Conservation (phyloP, 2,797 vertebrate genomes). For the Lophotriccus pileatus region DNA sequence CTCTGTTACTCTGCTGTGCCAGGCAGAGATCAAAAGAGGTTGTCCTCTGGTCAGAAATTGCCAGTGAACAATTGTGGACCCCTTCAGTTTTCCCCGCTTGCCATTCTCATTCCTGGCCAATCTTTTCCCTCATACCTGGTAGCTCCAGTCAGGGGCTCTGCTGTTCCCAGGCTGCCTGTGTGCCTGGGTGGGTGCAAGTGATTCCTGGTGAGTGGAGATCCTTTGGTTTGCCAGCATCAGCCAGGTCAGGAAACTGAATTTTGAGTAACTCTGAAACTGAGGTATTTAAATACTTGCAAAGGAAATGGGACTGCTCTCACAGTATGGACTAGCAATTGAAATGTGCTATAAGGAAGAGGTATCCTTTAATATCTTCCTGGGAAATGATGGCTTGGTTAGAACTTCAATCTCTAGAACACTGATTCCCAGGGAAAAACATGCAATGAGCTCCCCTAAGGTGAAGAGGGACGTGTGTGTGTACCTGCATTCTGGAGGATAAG, state of each 20-base stretch:
- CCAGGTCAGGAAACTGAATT: background rate
- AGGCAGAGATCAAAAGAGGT: background rate
- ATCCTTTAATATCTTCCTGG: constrained; percentile 5
- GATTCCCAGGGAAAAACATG: background rate
- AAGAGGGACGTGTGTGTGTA: constrained; percentile 6
- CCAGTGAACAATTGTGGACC: background rate
- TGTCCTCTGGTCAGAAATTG: background rate
- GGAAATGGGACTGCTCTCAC: background rate
- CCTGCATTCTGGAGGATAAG: constrained; percentile 48
- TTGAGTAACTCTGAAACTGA: background rate
- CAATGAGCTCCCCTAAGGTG: constrained; percentile 26
- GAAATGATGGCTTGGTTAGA: background rate
- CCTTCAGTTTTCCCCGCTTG: background rate
- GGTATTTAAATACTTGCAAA: background rate
- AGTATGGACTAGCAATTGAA: background rate
- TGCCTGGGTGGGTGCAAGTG: background rate
- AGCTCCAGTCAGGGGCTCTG: background rate
- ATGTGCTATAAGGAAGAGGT: background rate
- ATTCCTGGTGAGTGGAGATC: background rate
- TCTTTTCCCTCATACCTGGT: background rate
- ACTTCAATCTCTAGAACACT: background rate
- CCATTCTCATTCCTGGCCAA: background rate
- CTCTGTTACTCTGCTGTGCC: background rate
- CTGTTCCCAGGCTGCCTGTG: accelerated
- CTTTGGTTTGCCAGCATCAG: background rate